Evolutionary conservation across 2,888 invertebrate species (phyloP).

Genomic region (Sinohyriopsis cumingii): DNA sequence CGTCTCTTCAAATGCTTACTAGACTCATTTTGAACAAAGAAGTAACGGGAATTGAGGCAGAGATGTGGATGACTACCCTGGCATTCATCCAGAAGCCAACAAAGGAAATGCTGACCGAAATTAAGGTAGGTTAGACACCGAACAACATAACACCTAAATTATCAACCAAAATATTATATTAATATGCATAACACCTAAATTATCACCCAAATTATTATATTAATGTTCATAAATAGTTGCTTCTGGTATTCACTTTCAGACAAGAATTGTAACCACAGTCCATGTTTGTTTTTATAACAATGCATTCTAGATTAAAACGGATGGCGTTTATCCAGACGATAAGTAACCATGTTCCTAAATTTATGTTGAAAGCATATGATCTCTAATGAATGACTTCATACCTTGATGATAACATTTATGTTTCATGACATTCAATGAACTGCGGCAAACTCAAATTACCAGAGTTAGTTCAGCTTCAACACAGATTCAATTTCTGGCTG

Average conservation of each 20-base stretch:
- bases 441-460: no score
- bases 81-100: conserved; percentile 80
- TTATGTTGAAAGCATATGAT: background rate
- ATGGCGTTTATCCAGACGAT: background rate
- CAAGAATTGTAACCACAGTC: background rate
- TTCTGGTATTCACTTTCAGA: background rate
- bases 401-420: no score
- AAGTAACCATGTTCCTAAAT: background rate
- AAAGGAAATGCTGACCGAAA: conserved; percentile 71
- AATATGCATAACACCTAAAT: no score
- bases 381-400: no score
- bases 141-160: background rate
- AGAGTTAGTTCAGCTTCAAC: no score
- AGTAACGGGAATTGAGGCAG: conserved; percentile 79
- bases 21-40: conserved; percentile 82
- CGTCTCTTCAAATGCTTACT: conserved; percentile 87
- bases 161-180: background rate
- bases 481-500: no score
- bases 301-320: background rate
- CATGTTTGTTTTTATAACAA: no score
- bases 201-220: no score
- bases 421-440: no score
- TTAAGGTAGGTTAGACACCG: conserved; percentile 64
- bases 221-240: background rate
- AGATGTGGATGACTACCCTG: conserved; percentile 89